Evolutionary conservation across 2,113 vertebrate genomes (phyloP).

Genomic region (Erythrolamprus reginae): DNA sequence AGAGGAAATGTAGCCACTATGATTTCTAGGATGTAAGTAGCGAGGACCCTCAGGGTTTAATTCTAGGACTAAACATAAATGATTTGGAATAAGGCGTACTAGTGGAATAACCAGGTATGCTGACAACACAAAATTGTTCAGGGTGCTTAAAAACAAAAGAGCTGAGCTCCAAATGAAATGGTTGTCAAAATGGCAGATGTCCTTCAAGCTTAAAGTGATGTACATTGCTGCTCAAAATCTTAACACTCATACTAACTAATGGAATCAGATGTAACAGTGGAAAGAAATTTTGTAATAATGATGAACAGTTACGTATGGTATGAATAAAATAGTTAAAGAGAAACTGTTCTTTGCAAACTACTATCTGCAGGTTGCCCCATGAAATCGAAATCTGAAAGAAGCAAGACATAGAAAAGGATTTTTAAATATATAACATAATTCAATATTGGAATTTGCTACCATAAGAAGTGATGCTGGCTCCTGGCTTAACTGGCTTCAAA

Average conservation of each 20-base stretch:
- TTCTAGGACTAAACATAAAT: not conserved
- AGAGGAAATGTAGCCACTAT: not conserved
- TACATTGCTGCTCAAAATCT: not conserved
- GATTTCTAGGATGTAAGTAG: not conserved
- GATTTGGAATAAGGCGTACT: not conserved
- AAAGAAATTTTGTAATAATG: not conserved
- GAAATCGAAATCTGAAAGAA: not conserved
- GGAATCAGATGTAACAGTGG: not conserved
- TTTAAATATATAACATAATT: not conserved
- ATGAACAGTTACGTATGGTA: not conserved
- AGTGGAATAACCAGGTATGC: not conserved
- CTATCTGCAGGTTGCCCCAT: not conserved
- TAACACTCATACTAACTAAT: not conserved
- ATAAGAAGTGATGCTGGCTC: not conserved
- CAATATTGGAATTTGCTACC: not conserved
- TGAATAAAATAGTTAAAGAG: not conserved
- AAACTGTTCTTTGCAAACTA: not conserved
- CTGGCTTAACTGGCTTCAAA: not conserved
- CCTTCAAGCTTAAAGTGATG: not conserved
- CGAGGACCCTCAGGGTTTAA: not conserved
- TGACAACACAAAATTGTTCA: not conserved
- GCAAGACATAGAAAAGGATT: not conserved
- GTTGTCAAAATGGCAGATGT: not conserved
- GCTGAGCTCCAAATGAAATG: not conserved
- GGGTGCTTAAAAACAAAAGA: not conserved